Percentiles rank a stretch among this genome's conserved stretches.
These are phyloP conservation scores for Pitangus sulphuratus DNA, from an alignment of 2,797 vertebrate genomes.

Conservation along the genomic window DNA sequence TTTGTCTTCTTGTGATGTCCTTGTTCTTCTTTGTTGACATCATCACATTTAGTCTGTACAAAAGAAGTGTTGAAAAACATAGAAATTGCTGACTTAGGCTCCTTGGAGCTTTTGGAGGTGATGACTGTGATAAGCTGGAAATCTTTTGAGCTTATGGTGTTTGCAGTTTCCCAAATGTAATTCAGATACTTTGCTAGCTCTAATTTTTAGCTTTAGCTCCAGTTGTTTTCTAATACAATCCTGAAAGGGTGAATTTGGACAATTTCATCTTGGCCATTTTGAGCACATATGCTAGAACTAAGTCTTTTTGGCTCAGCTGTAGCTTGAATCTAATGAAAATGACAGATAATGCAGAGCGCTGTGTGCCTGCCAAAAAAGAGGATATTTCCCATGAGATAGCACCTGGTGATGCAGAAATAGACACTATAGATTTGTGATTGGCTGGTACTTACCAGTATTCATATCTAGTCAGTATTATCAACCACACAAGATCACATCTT, in stretches of 20 bases:
- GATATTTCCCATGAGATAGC: slow-evolving; percentile 84
- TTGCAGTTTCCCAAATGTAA: slow-evolving; percentile 68
- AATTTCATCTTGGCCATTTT: slow-evolving; percentile 77
- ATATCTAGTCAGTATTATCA: slow-evolving; percentile 84
- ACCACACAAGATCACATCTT: slow-evolving; percentile 85
- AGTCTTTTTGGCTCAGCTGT: slow-evolving; percentile 82
- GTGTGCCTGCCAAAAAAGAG: slow-evolving; percentile 83
- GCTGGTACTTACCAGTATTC: slow-evolving; percentile 82
- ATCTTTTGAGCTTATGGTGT: slow-evolving; percentile 54
- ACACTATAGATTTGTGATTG: slow-evolving; percentile 82
- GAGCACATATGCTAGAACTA: slow-evolving; percentile 80
- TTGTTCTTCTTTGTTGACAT: slow-evolving; percentile 61
- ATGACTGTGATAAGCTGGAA: slow-evolving; percentile 55
- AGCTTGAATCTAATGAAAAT: slow-evolving; percentile 83
- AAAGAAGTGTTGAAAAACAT: slow-evolving; percentile 35
- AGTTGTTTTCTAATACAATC: slow-evolving; percentile 62
- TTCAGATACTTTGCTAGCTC: slow-evolving; percentile 56
- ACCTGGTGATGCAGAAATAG: slow-evolving; percentile 84
- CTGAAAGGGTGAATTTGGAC: slow-evolving; percentile 77
- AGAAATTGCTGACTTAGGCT: slow-evolving; percentile 60
- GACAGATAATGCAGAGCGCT: slow-evolving; percentile 82
- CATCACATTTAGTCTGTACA: slow-evolving; percentile 22
- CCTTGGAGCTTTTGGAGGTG: slow-evolving; percentile 62
- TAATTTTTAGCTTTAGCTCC: slow-evolving; percentile 61
- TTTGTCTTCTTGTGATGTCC: slow-evolving; percentile 67